phyloP scores from a whole-genome alignment of 2,888 invertebrate species.

The Seira sanloemensis region DNA sequence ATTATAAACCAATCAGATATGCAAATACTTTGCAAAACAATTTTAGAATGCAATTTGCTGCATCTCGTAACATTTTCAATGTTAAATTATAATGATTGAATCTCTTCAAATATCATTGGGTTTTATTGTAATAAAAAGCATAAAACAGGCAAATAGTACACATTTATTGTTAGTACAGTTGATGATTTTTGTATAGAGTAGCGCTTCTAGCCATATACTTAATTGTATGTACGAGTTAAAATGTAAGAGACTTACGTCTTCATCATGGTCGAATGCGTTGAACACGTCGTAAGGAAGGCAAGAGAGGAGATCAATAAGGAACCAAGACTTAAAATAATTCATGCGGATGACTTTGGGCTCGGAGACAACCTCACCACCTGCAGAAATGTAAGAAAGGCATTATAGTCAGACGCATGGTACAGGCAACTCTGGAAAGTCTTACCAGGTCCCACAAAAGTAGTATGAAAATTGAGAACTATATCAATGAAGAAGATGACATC shows the following conservation, averaged over 20 bases:
- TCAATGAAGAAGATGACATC: constrained; percentile 99
- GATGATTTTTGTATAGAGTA: too few species aligned
- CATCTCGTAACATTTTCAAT: too few species aligned
- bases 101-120: too few species aligned
- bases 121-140: too few species aligned
- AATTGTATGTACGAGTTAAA: too few species aligned
- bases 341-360: constrained; percentile 98
- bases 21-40: too few species aligned
- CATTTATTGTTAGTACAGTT: too few species aligned
- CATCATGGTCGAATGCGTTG: constrained; percentile 99
- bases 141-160: too few species aligned
- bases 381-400: not conserved
- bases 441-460: constrained; percentile 95
- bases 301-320: constrained; percentile 98
- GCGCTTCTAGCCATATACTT: too few species aligned
- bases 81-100: too few species aligned
- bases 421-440: not conserved
- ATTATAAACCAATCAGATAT: too few species aligned
- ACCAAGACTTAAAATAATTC: constrained; percentile 99
- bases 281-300: constrained; percentile 99
- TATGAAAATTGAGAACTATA: constrained; percentile 99
- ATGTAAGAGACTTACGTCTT: constrained; percentile 87
- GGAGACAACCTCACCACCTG: constrained; percentile 88
- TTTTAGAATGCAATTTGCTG: too few species aligned
- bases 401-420: not conserved